These are phyloP conservation scores for Notodonta dromedarius DNA, from an alignment of 2,888 invertebrate species.

Conservation along the genomic window DNA sequence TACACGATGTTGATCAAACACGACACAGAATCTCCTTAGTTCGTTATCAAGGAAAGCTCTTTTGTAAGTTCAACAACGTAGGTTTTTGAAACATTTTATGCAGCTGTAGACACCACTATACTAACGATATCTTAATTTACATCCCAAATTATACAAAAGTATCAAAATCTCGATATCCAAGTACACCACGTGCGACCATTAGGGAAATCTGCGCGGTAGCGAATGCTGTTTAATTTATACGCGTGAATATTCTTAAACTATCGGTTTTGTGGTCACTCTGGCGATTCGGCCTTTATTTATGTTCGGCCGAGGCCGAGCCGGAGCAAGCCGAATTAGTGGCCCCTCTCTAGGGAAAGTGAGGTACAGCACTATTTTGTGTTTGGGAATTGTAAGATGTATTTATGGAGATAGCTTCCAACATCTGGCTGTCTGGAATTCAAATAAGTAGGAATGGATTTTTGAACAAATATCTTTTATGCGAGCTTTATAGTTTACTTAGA, in stretches of 20 bases:
- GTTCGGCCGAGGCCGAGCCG: slow-evolving; percentile 39
- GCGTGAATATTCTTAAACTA: slow-evolving; percentile 83
- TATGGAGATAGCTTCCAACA: slow-evolving; percentile 6
- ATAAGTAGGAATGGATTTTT: background rate
- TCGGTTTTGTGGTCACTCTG: slow-evolving; percentile 77
- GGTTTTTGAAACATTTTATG: no score
- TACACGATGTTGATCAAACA: no score
- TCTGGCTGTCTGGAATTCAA: background rate
- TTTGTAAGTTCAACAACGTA: no score
- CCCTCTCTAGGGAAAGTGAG: slow-evolving; percentile 41
- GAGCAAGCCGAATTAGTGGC: slow-evolving; percentile 52
- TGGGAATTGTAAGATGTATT: slow-evolving; percentile 24
- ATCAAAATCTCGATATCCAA: slow-evolving; percentile 45
- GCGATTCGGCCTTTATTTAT: slow-evolving; percentile 75
- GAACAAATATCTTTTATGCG: background rate
- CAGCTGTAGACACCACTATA: no score
- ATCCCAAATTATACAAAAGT: slow-evolving; percentile 26
- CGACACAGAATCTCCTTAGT: no score
- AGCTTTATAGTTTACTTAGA: no score
- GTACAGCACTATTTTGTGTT: slow-evolving; percentile 36
- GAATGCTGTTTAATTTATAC: slow-evolving; percentile 80
- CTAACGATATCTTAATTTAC: no score
- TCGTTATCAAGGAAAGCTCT: no score
- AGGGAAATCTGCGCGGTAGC: slow-evolving; percentile 81
- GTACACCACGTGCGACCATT: slow-evolving; percentile 70